A percentile compares a stretch with the other conserved stretches of the same genome.
Conservation (phyloP, 35 echinoderm and acorn worm species). For the Acanthaster planci region DNA sequence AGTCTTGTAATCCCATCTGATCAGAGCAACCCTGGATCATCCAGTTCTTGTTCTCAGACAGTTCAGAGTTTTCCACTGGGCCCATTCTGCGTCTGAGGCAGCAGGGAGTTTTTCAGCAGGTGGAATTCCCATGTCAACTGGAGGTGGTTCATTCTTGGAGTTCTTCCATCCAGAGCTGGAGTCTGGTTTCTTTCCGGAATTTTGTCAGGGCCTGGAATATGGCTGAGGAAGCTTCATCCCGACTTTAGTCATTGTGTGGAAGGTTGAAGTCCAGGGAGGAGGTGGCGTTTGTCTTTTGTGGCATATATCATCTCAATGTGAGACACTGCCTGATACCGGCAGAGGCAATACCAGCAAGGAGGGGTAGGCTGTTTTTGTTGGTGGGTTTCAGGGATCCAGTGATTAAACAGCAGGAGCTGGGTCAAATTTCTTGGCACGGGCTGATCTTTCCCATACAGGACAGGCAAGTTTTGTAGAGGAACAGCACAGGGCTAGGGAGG, state of each 20-base stretch:
- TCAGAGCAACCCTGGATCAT: too few relatives aligned
- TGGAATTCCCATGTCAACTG: not conserved
- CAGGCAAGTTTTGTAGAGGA: not conserved
- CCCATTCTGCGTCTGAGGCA: not conserved
- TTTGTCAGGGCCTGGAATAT: not conserved
- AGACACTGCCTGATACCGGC: not conserved
- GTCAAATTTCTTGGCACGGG: constrained; percentile 21
- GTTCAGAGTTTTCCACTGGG: not conserved
- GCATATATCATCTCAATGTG: not conserved
- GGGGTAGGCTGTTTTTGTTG: constrained; percentile 8
- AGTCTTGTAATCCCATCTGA: constrained; percentile 12
- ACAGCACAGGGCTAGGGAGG: not conserved
- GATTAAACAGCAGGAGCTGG: constrained; percentile 4
- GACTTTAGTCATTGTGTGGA: not conserved
- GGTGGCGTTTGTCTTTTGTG: not conserved
- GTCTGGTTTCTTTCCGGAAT: not conserved
- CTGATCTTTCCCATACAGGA: constrained; percentile 15
- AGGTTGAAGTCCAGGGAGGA: not conserved
- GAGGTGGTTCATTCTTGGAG: not conserved
- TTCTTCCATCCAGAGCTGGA: not conserved
- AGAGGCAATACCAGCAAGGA: constrained; percentile 26
- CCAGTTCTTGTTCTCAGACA: too few relatives aligned
- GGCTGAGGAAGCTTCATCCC: not conserved
- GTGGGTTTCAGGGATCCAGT: constrained; percentile 38
- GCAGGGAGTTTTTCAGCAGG: not conserved